Percentiles rank a stretch among this genome's conserved stretches.
Evolutionary conservation across 2,797 vertebrate genomes (phyloP).

Genomic region (Sebastes minor): DNA sequence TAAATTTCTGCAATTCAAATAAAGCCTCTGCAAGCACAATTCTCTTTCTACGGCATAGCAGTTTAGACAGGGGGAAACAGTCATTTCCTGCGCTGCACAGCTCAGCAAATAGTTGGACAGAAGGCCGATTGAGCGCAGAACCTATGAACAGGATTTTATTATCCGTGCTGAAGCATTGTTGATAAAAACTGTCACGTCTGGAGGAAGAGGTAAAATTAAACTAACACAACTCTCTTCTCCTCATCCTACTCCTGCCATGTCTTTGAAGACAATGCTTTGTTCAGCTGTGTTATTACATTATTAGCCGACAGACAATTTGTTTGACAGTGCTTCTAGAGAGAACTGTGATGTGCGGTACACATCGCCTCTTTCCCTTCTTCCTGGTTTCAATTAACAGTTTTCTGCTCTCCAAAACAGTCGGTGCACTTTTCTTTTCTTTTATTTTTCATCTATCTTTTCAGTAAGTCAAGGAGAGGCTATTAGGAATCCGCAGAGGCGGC

Average conservation of each 20-base stretch:
- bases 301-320: conserved; percentile 70
- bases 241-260: conserved; percentile 41
- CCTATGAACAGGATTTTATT: conserved; percentile 35
- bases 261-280: conserved; percentile 64
- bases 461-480: conserved; percentile 52
- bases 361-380: conserved; percentile 23
- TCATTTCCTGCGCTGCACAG: conserved; percentile 2
- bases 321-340: conserved; percentile 59
- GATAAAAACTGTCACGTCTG: conserved; percentile 56
- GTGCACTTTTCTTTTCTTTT: not conserved
- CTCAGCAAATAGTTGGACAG: conserved; percentile 26
- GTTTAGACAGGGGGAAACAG: not conserved
- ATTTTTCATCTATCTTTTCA: conserved; percentile 38
- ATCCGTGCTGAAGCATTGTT: conserved; percentile 43
- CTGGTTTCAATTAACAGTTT: conserved; percentile 70
- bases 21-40: not conserved
- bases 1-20: conserved; percentile 30
- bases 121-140: conserved; percentile 22
- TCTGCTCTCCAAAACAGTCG: conserved; percentile 42
- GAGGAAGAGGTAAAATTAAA: conserved; percentile 36
- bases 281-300: conserved; percentile 66
- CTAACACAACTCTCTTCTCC: conserved; percentile 38
- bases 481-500: conserved; percentile 33
- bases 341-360: conserved; percentile 38
- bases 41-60: not conserved